A percentile compares a stretch with the other conserved stretches of the same genome.
Evolutionary conservation across 1,140 invertebrate genomes (phyloP).

Genomic region (Nautilus pompilius): DNA sequence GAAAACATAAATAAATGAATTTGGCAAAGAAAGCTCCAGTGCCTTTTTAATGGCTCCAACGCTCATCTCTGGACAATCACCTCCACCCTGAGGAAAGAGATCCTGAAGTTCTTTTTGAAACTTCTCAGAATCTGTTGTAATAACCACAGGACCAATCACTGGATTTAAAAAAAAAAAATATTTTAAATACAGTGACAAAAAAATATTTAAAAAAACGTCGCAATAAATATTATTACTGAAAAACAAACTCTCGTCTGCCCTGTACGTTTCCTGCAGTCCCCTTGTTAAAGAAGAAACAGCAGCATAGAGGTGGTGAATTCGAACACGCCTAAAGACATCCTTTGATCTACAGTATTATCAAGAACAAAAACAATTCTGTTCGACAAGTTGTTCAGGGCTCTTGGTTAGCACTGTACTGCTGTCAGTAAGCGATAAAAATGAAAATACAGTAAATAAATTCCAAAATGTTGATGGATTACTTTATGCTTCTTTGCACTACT

Average conservation of each 20-base stretch:
- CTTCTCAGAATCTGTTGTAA: constrained; percentile 62
- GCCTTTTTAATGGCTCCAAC: constrained; percentile 66
- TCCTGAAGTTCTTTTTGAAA: constrained; percentile 62
- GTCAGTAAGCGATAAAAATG: too few relatives aligned
- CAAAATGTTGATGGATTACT: too few relatives aligned
- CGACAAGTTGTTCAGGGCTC: too few relatives aligned
- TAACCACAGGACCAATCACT: constrained; percentile 66
- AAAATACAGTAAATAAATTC: too few relatives aligned
- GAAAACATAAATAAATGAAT: constrained; percentile 74
- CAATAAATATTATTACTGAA: constrained; percentile 1
- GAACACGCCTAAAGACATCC: too few relatives aligned
- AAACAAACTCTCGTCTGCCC: neutral
- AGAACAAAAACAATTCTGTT: too few relatives aligned
- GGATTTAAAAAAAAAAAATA: constrained; percentile 9
- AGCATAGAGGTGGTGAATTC: too few relatives aligned
- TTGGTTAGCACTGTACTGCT: too few relatives aligned
- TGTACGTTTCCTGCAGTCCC: neutral
- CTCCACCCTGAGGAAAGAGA: constrained; percentile 68
- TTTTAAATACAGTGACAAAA: neutral
- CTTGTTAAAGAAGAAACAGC: too few relatives aligned
- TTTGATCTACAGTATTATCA: too few relatives aligned
- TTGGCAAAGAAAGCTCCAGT: constrained; percentile 64
- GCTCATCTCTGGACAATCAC: constrained; percentile 73
- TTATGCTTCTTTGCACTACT: too few relatives aligned
- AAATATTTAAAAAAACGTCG: neutral